Conservation (phyloP, 2,888 invertebrate species). For the Stegana nigrithorax region DNA sequence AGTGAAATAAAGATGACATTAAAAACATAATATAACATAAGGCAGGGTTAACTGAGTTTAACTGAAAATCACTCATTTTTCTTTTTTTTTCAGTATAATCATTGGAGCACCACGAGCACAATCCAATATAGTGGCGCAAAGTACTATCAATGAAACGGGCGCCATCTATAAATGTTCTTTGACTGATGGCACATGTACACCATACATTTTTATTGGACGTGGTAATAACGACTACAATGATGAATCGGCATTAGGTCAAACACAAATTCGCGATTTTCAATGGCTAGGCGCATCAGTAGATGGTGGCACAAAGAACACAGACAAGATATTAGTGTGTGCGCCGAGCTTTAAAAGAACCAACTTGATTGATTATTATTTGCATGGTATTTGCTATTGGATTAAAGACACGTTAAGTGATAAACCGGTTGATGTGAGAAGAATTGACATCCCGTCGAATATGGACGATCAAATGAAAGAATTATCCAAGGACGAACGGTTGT, state of each 20-base stretch:
- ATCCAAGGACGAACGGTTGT: slow-evolving; percentile 39
- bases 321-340: slow-evolving; percentile 69
- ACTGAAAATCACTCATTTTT: no score
- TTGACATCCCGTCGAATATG: slow-evolving; percentile 63
- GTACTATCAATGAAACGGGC: slow-evolving; percentile 70
- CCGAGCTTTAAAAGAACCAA: slow-evolving; percentile 62
- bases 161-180: slow-evolving; percentile 70
- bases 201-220: slow-evolving; percentile 64
- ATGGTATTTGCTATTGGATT: slow-evolving; percentile 69
- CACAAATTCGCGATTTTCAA: slow-evolving; percentile 67
- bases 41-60: no score
- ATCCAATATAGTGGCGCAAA: slow-evolving; percentile 65
- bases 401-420: slow-evolving; percentile 57
- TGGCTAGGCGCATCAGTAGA: slow-evolving; percentile 71
- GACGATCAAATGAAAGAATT: slow-evolving; percentile 50
- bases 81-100: slow-evolving; percentile 66
- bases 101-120: slow-evolving; percentile 72
- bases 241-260: slow-evolving; percentile 55
- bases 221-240: slow-evolving; percentile 59
- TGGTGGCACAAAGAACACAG: slow-evolving; percentile 65
- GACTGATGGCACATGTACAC: slow-evolving; percentile 56
- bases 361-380: slow-evolving; percentile 60
- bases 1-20: no score
- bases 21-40: no score
- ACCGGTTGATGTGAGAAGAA: slow-evolving; percentile 55